A percentile compares a stretch with the other conserved stretches of the same genome.
These are phyloP conservation scores for Oegoconia quadripuncta DNA, from an alignment of 2,888 invertebrate genomes.

Conservation along the genomic window DNA sequence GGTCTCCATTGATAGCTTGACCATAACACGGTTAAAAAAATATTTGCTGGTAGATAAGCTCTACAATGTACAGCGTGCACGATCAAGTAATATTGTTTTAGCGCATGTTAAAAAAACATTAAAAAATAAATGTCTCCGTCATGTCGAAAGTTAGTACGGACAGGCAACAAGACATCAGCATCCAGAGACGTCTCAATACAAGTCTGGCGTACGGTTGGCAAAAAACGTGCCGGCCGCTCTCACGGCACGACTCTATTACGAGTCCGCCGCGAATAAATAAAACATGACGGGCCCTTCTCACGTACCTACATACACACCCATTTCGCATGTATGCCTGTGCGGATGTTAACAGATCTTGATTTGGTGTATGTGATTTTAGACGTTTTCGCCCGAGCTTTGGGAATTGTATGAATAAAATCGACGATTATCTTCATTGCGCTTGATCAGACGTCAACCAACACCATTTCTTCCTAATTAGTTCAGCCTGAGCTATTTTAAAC, in stretches of 20 bases:
- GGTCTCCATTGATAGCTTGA: too few species aligned
- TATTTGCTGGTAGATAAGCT: background rate
- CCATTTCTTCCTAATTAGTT: too few species aligned
- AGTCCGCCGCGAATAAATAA: slow-evolving; percentile 74
- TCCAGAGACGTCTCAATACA: slow-evolving; percentile 76
- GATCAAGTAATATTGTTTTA: slow-evolving; percentile 20
- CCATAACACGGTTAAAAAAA: background rate
- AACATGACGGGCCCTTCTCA: slow-evolving; percentile 78
- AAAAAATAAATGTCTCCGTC: slow-evolving; percentile 64
- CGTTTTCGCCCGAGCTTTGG: slow-evolving; percentile 48
- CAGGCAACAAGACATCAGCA: slow-evolving; percentile 75
- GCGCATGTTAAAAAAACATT: slow-evolving; percentile 41
- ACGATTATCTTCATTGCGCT: too few species aligned
- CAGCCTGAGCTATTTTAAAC: too few species aligned
- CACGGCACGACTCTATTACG: slow-evolving; percentile 78
- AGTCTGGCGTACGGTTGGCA: slow-evolving; percentile 58
- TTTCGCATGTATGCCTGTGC: slow-evolving; percentile 54
- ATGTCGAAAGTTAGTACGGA: slow-evolving; percentile 66
- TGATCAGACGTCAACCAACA: too few species aligned
- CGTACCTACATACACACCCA: slow-evolving; percentile 57
- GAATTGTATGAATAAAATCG: slow-evolving; percentile 24
- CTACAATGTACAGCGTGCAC: slow-evolving; percentile 1
- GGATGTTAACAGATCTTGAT: slow-evolving; percentile 71
- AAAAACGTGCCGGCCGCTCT: slow-evolving; percentile 73
- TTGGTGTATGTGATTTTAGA: slow-evolving; percentile 64